These are phyloP conservation scores for Perca fluviatilis DNA, from an alignment of 2,113 vertebrate species.

Conservation along the genomic window DNA sequence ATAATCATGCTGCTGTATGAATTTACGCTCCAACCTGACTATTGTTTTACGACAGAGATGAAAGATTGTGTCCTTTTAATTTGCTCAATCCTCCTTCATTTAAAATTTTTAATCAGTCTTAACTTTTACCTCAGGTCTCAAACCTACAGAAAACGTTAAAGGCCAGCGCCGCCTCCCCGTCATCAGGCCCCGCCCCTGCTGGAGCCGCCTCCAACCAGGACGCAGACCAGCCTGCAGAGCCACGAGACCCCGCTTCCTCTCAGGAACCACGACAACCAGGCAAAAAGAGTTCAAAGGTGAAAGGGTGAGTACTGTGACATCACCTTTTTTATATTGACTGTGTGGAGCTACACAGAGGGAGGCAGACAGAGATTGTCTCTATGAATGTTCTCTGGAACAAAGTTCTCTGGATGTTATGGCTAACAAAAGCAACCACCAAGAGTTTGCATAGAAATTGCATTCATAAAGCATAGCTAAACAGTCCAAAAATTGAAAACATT, in stretches of 20 bases:
- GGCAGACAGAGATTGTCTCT: not conserved
- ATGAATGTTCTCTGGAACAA: not conserved
- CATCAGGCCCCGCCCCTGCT: constrained; percentile 88
- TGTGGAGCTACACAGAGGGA: not conserved
- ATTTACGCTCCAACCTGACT: not conserved
- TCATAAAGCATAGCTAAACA: constrained; percentile 21
- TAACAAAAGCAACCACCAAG: constrained; percentile 4
- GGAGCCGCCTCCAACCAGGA: constrained; percentile 91
- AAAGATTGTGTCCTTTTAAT: not conserved
- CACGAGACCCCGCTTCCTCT: constrained; percentile 90
- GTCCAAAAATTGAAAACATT: constrained; percentile 43
- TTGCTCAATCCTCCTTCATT: not conserved
- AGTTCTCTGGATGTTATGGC: not conserved
- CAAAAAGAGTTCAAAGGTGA: constrained; percentile 98
- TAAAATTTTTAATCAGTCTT: not conserved
- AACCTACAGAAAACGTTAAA: constrained; percentile 98
- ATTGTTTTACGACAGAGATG: not conserved
- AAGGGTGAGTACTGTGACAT: constrained; percentile 88
- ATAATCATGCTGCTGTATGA: not conserved
- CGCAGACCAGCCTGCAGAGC: constrained; percentile 85
- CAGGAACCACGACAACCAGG: constrained; percentile 95
- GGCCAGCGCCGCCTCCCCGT: constrained; percentile 89
- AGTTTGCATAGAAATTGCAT: constrained; percentile 58
- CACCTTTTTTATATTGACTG: not conserved
- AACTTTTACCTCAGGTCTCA: constrained; percentile 86